Base-by-base conservation (phyloP, 2,797 vertebrate species). In the Mormyrops boulengeri region DNA sequence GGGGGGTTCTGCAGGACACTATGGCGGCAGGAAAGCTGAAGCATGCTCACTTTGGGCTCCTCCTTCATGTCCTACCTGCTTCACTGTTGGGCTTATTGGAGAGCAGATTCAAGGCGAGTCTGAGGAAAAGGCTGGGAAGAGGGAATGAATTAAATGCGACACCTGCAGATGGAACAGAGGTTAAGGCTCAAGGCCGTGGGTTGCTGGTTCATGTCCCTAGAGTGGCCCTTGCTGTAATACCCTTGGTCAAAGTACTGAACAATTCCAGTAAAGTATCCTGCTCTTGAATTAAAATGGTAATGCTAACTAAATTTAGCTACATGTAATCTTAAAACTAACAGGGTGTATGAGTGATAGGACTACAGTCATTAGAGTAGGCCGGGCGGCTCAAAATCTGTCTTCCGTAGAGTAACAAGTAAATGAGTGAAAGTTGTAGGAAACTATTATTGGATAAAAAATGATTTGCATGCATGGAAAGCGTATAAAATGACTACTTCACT, bases 401-500 rank as follows among this genome's bases (percentile, higher is more conserved):
- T 88, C 73, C 19, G 3, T 52, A 82, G 41, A 80, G 69, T 69
- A 88, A 55, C 49, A 38, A 66, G 50, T 22, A 17, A 82, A 82
- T 41, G 50, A 9, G 50, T 80, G 47, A 41, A 82, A 52, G 69
- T 77, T 88, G 88, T 80, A 57, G 69, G 30, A 55, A 88, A 52
- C 88, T 88, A 82, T 82, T 82, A 82, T 82, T n/a, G 19, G 49
- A 88, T 69, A 80, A 55, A 77, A 88, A 49, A 80, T 38, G 26
- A 53, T 52, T 80, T 50, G 38, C 53, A 22, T 44, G 34, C 30
- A 80, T 44, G 30, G 38, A 77, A 80, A 22, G 22, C 69, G 66
- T 80, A 55, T 88, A 80, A 44, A 88, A 55, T 55, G 69, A 73
- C 26, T 88, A 26, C 19, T 41, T 88, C 14, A 41, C 94, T 93